Evolutionary conservation across 2,888 invertebrate species (phyloP).

Genomic region (Agapostemon virescens): DNA sequence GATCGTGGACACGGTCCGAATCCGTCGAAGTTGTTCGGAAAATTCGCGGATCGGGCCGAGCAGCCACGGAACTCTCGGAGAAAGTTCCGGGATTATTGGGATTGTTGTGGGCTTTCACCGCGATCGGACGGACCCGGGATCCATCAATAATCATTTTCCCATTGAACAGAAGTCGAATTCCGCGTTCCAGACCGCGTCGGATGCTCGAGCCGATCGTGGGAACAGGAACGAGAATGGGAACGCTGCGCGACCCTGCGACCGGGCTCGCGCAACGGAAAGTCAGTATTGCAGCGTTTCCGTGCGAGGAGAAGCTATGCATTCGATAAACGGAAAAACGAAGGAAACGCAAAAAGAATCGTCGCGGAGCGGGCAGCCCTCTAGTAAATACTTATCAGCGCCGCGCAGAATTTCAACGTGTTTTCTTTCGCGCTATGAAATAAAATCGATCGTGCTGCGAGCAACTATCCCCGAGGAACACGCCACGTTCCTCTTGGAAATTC

Average conservation of each 20-base stretch:
- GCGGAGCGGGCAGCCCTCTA: conserved; percentile 52
- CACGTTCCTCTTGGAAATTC: conserved; percentile 11
- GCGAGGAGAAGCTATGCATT: conserved; percentile 30
- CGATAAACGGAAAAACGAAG: background rate
- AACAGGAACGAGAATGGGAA: conserved; percentile 62
- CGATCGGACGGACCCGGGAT: conserved; percentile 15
- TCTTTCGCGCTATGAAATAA: conserved; percentile 61
- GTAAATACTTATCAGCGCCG: conserved; percentile 71
- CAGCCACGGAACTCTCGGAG: conserved; percentile 12
- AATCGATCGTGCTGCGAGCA: conserved; percentile 55
- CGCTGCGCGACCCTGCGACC: conserved; percentile 64
- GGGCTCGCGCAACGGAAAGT: conserved; percentile 56
- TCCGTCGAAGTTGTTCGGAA: conserved; percentile 24
- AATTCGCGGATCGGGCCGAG: conserved; percentile 9
- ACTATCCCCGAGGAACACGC: conserved; percentile 4
- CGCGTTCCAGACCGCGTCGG: conserved; percentile 50
- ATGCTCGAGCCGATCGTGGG: conserved; percentile 47
- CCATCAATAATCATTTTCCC: conserved; percentile 56
- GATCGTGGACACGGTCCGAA: conserved; percentile 1
- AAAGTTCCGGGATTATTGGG: conserved; percentile 56
- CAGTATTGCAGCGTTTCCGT: conserved; percentile 40
- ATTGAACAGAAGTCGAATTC: conserved; percentile 57
- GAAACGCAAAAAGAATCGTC: conserved; percentile 38
- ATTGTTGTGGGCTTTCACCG: conserved; percentile 41
- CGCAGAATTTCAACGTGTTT: conserved; percentile 62